These are phyloP conservation scores for Ahaetulla prasina DNA, from an alignment of 2,113 vertebrate genomes.

Conservation along the genomic window DNA sequence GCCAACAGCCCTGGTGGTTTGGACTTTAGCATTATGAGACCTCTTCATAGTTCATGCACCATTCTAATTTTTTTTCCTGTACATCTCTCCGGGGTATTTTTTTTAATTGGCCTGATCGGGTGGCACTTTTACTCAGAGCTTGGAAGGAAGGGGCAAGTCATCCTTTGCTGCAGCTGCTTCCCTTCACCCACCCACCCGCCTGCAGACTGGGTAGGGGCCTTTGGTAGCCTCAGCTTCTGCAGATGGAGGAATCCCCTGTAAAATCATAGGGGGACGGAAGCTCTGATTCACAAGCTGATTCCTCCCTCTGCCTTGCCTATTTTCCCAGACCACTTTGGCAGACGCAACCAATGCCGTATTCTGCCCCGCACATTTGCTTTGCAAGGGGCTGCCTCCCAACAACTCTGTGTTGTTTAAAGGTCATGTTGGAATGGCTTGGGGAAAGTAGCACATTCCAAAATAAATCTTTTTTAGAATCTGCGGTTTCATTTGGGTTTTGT, in stretches of 20 bases:
- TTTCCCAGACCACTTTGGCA: not conserved
- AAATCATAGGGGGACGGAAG: not conserved
- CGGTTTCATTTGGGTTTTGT: not conserved
- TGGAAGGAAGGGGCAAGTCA: not conserved
- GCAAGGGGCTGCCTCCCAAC: too few relatives aligned
- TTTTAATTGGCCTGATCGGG: not conserved
- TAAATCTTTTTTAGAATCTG: not conserved
- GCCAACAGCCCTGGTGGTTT: not conserved
- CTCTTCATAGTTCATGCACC: not conserved
- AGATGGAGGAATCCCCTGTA: not conserved
- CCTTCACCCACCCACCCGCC: not conserved
- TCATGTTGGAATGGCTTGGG: not conserved
- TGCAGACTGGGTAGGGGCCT: not conserved
- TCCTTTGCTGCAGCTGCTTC: not conserved
- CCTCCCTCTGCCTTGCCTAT: not conserved
- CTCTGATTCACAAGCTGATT: not conserved
- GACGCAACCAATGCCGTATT: not conserved
- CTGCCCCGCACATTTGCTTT: not conserved
- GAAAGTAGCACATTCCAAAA: not conserved
- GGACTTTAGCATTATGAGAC: not conserved
- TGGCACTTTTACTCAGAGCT: not conserved
- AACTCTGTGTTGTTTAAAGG: not conserved
- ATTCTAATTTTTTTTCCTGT: not conserved
- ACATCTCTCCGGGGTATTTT: not conserved
- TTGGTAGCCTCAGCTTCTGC: not conserved